Evolutionary conservation across 92 coral and sea anemone genomes (phyloP).

Genomic region (Phenganax subtilis): DNA sequence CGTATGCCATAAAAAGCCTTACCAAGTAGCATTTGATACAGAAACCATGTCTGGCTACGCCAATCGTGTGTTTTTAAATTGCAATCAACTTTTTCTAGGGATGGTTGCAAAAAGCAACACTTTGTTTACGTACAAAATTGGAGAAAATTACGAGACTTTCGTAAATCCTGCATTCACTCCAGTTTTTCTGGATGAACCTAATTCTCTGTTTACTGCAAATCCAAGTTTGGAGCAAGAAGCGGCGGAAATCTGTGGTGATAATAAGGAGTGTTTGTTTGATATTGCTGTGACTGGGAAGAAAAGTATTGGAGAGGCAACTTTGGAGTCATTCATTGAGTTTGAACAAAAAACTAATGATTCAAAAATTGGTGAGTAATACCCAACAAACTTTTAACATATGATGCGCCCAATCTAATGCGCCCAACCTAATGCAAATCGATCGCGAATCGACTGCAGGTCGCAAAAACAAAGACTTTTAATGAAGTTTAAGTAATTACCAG

Average conservation of each 20-base stretch:
- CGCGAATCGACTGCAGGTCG: not conserved
- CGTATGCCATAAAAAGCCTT: too few relatives aligned
- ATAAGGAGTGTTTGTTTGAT: slow-evolving; percentile 64
- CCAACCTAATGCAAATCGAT: not conserved
- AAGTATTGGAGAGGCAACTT: slow-evolving; percentile 58
- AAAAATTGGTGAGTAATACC: not conserved
- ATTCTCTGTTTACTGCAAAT: slow-evolving; percentile 40
- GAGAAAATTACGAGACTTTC: slow-evolving; percentile 14
- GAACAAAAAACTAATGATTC: not conserved
- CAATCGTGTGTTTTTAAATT: not conserved
- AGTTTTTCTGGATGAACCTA: slow-evolving; percentile 48
- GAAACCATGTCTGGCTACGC: too few relatives aligned
- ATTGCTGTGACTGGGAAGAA: slow-evolving; percentile 61
- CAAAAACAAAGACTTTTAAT: too few relatives aligned
- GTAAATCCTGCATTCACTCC: slow-evolving; percentile 45
- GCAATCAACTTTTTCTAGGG: not conserved
- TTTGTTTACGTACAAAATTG: slow-evolving; percentile 4
- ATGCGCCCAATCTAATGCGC: not conserved
- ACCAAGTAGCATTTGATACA: too few relatives aligned
- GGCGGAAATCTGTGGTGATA: slow-evolving; percentile 50
- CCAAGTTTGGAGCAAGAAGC: slow-evolving; percentile 52
- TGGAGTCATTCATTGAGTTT: slow-evolving; percentile 8
- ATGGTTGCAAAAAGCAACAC: slow-evolving; percentile 18
- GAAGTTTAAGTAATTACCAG: not conserved
- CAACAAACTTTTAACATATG: not conserved